phyloP scores from a whole-genome alignment of 2,797 vertebrate genomes.

The Psittacula echo region DNA sequence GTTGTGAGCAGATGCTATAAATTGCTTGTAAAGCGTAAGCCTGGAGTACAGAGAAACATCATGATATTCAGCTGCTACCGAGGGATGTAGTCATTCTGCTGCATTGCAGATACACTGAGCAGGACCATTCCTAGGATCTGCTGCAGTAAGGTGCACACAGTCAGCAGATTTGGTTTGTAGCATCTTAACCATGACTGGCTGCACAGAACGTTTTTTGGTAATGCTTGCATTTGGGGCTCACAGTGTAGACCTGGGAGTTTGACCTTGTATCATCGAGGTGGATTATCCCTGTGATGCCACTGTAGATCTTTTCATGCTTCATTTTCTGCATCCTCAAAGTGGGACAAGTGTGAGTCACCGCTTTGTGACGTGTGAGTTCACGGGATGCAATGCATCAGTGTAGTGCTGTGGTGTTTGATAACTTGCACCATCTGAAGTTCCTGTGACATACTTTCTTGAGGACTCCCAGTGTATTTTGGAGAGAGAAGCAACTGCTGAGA shows the following conservation, averaged over 20 bases:
- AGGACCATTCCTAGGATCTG: not conserved
- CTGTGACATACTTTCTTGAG: not conserved
- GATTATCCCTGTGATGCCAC: not conserved
- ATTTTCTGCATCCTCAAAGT: fast-evolving
- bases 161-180: not conserved
- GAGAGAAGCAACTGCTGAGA: not conserved
- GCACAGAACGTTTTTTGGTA: not conserved
- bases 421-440: not conserved
- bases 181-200: not conserved
- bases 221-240: not conserved
- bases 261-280: not conserved
- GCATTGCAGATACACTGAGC: constrained; percentile 38
- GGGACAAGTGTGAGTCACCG: not conserved
- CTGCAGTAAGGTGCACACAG: not conserved
- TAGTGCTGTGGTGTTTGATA: fast-evolving
- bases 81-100: not conserved
- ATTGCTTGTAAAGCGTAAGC: not conserved
- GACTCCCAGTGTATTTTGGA: not conserved
- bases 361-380: not conserved
- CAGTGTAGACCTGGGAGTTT: not conserved
- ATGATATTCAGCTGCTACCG: not conserved
- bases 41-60: not conserved
- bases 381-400: fast-evolving
- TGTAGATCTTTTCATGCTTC: not conserved
- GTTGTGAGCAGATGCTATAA: not conserved